Base-by-base conservation (phyloP, 2,113 vertebrate genomes). In the Vombatus ursinus region DNA sequence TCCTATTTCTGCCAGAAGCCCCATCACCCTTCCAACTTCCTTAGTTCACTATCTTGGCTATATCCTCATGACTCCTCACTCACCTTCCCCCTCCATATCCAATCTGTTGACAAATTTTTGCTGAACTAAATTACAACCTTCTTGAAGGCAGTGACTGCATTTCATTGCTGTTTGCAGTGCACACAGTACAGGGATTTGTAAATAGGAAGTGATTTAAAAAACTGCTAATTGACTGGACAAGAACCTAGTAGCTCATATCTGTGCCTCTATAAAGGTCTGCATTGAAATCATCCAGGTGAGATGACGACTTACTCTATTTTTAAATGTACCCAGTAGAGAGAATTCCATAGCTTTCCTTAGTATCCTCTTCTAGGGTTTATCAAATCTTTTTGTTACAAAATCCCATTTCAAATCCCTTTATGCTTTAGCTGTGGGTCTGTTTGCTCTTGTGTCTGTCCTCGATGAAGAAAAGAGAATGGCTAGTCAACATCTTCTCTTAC, bases 121-220 rank as follows among this genome's bases (percentile, higher is more conserved):
- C 57, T 61, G 57, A 92, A 92, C 14, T 93, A 19, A 61, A 89
- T 9, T 68, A 22, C 31, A 92, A 89, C n/a, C 90, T 77, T 89
- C 91, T 77, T 31, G 89, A 91, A 96, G 12, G 91, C 90, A 28
- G 89, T 44, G 26, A 28, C 50, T 50, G 91, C 90, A 52, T 28
- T 91, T 94, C 94, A 89, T 23, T 94, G 93, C 96, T 95, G 7
- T 90, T 89, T 95, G 90, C 90, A 94, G 52, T 37, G 12, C 61
- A 68, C 12, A 68, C 31, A 37, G 61, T 37, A 68, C 11, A 37
- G 61, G 61, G 31, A 68, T 14, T 37, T 68, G 12, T 37, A 68
- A 68, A 37, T 90, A 90, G 93, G 54, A 96, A 96, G 0, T 94
- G 51, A 54, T 48, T 50, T 50, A 26, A 6, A 89, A 94, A 90